Evolutionary conservation across 2,797 vertebrate species (phyloP).

Genomic region (Pseudochaenichthys georgianus): DNA sequence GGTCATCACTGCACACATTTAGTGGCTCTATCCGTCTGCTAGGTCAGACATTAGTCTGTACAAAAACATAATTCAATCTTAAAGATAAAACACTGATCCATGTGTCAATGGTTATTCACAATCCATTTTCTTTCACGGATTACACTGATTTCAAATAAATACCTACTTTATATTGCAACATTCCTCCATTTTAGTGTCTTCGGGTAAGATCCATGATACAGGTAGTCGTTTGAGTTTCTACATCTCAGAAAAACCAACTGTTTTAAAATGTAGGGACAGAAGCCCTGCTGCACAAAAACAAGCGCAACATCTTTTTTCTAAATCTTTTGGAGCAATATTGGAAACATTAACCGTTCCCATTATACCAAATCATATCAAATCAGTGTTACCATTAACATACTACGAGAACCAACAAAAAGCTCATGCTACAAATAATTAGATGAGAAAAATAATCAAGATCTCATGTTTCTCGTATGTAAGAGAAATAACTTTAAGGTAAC

Average conservation of each 20-base stretch:
- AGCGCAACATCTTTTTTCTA: slow-evolving; percentile 25
- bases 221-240: slow-evolving; percentile 58
- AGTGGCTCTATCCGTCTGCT: slow-evolving; percentile 63
- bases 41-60: slow-evolving; percentile 72
- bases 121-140: slow-evolving; percentile 44
- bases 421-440: slow-evolving; percentile 65
- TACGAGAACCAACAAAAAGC: slow-evolving; percentile 51
- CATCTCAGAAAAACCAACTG: slow-evolving; percentile 40
- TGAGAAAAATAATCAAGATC: slow-evolving; percentile 30
- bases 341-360: slow-evolving; percentile 33
- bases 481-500: slow-evolving; percentile 71
- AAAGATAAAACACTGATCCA: slow-evolving; percentile 45
- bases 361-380: slow-evolving; percentile 54
- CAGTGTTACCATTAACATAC: slow-evolving; percentile 45
- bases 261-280: slow-evolving; percentile 19
- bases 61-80: slow-evolving; percentile 60
- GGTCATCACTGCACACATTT: slow-evolving; percentile 68
- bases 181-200: slow-evolving; percentile 69
- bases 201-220: slow-evolving; percentile 49
- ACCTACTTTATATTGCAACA: slow-evolving; percentile 74
- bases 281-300: slow-evolving; percentile 25
- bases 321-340: slow-evolving; percentile 47
- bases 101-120: slow-evolving; percentile 45
- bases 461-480: slow-evolving; percentile 52
- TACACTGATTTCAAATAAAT: slow-evolving; percentile 61